These are phyloP conservation scores for Fulmarus glacialis DNA, from an alignment of 2,113 vertebrate species.

Conservation along the genomic window DNA sequence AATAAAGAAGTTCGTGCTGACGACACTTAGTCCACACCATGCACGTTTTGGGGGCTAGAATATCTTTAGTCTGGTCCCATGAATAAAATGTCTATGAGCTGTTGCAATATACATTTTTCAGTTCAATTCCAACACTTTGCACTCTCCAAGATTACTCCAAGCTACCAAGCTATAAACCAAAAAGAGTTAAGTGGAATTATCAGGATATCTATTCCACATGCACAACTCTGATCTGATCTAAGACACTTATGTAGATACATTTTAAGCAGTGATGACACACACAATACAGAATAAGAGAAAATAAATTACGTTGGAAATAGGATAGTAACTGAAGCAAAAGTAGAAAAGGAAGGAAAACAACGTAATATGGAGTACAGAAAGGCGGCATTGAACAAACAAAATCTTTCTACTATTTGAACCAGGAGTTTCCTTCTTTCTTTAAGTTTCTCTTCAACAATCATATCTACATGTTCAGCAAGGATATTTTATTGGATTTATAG, in stretches of 20 bases:
- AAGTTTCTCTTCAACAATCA: neutral
- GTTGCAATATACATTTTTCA: neutral
- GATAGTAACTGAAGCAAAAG: neutral
- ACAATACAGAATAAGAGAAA: neutral
- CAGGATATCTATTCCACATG: neutral
- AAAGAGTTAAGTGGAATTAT: neutral
- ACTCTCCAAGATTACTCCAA: neutral
- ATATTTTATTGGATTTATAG: neutral
- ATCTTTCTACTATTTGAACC: neutral
- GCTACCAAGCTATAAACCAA: neutral
- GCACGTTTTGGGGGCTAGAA: rapidly evolving
- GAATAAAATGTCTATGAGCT: neutral
- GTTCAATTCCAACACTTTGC: neutral
- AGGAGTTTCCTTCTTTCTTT: neutral
- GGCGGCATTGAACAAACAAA: neutral
- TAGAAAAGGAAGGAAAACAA: neutral
- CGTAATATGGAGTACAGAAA: neutral
- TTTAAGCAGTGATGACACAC: neutral
- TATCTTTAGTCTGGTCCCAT: neutral
- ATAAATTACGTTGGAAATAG: neutral
- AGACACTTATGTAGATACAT: neutral
- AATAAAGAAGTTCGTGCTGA: neutral
- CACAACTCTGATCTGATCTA: neutral
- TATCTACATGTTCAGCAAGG: neutral
- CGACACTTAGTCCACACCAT: neutral